Evolutionary conservation across 2,888 invertebrate genomes (phyloP).

Genomic region (Pachliopta kotzebuea): DNA sequence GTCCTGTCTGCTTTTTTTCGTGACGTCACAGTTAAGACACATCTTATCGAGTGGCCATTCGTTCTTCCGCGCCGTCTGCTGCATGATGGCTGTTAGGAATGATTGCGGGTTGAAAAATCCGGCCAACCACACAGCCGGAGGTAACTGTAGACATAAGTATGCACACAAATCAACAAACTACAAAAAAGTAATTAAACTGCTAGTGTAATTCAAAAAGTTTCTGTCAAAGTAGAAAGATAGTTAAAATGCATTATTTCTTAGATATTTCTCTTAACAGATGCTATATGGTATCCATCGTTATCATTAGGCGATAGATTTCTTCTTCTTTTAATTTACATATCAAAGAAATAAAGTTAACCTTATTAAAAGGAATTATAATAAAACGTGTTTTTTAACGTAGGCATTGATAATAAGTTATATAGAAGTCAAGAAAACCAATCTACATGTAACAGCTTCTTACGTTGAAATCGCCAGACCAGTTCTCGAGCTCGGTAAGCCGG

Average conservation of each 20-base stretch:
- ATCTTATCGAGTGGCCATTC: conserved; percentile 98
- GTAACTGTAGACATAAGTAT: conserved; percentile 77
- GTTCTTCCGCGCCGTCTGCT: conserved; percentile 96
- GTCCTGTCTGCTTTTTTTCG: conserved; percentile 92
- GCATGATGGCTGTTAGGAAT: conserved; percentile 98
- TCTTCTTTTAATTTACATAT: neutral
- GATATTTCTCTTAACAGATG: too few relatives aligned
- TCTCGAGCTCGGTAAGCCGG: conserved; percentile 89
- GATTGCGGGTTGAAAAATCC: conserved; percentile 99
- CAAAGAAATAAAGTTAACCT: neutral
- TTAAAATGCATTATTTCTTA: too few relatives aligned
- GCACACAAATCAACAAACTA: too few relatives aligned
- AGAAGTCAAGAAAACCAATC: too few relatives aligned
- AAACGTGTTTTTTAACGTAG: too few relatives aligned
- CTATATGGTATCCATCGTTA: neutral
- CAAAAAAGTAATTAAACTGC: too few relatives aligned
- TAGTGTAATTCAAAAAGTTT: too few relatives aligned
- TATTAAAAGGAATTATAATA: neutral
- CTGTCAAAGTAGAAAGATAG: too few relatives aligned
- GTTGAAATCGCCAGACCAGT: conserved; percentile 93
- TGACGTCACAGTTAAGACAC: conserved; percentile 97
- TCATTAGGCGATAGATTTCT: neutral
- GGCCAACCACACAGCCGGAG: conserved; percentile 94
- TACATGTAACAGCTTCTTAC: conserved; percentile 46
- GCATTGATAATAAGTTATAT: too few relatives aligned